These are phyloP conservation scores for Belgica antarctica DNA, from an alignment of 2,888 invertebrate species.

Conservation along the genomic window DNA sequence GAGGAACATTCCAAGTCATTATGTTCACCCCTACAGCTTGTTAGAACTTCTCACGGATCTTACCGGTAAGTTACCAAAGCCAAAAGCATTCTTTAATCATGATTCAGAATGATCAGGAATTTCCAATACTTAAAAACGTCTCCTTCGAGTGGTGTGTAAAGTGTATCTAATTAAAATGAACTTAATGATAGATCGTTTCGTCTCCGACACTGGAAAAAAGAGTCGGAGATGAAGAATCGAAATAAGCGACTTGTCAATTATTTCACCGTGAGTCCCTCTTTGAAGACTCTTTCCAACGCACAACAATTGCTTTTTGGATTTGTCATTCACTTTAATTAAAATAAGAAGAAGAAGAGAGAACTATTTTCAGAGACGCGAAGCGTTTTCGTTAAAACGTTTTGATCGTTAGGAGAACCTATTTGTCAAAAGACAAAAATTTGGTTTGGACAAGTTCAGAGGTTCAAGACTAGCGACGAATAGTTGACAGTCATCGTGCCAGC, in stretches of 20 bases:
- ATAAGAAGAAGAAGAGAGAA: too few species aligned
- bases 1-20: too few species aligned
- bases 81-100: neutral
- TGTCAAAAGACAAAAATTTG: constrained; percentile 31
- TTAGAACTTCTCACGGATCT: constrained; percentile 12
- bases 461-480: constrained; percentile 19
- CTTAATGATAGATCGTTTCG: constrained; percentile 35
- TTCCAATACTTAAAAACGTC: neutral
- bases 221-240: neutral
- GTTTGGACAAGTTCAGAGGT: constrained; percentile 37
- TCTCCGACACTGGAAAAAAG: constrained; percentile 1
- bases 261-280: constrained; percentile 12
- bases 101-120: constrained; percentile 8
- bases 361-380: too few species aligned
- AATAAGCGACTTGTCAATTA: constrained; percentile 38
- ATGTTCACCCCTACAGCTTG: neutral
- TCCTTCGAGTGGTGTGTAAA: constrained; percentile 11
- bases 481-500: neutral
- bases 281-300: neutral
- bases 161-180: constrained; percentile 25
- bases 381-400: constrained; percentile 15
- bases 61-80: neutral
- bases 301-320: constrained; percentile 31
- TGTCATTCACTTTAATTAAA: constrained; percentile 44
- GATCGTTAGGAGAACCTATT: constrained; percentile 36